phyloP scores from a whole-genome alignment of 2,797 vertebrate genomes.

The Synaphobranchus kaupii region DNA sequence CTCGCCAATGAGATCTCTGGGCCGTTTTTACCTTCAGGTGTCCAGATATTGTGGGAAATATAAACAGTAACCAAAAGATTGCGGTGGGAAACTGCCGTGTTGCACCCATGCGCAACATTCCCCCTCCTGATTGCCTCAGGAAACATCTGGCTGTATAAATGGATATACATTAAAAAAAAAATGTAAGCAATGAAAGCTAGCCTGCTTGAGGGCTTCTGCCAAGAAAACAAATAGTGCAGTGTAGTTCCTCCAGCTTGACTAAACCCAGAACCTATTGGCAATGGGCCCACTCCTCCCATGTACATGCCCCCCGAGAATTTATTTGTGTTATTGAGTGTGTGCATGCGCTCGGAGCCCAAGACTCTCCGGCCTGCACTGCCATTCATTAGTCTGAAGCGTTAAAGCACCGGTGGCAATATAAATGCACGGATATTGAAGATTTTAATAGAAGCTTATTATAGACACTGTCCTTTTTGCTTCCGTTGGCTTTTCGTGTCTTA shows the following conservation, averaged over 20 bases:
- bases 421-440: slow-evolving; percentile 67
- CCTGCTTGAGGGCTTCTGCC: slow-evolving; percentile 7
- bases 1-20: background rate
- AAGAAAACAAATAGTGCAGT: background rate
- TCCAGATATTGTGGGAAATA: background rate
- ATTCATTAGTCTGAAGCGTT: slow-evolving; percentile 26
- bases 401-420: slow-evolving; percentile 62
- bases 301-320: slow-evolving; percentile 46
- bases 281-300: slow-evolving; percentile 34
- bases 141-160: background rate
- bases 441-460: slow-evolving; percentile 74
- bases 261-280: slow-evolving; percentile 29
- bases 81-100: background rate
- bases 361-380: background rate
- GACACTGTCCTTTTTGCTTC: slow-evolving; percentile 42
- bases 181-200: background rate
- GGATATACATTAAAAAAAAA: background rate
- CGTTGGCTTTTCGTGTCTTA: slow-evolving; percentile 5
- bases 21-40: background rate
- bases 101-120: background rate
- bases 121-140: background rate
- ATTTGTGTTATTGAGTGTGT: slow-evolving; percentile 49
- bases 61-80: background rate
- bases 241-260: slow-evolving; percentile 44
- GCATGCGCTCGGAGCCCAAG: background rate